These are phyloP conservation scores for Cyaniris semiargus DNA, from an alignment of 2,888 invertebrate species.

Conservation along the genomic window DNA sequence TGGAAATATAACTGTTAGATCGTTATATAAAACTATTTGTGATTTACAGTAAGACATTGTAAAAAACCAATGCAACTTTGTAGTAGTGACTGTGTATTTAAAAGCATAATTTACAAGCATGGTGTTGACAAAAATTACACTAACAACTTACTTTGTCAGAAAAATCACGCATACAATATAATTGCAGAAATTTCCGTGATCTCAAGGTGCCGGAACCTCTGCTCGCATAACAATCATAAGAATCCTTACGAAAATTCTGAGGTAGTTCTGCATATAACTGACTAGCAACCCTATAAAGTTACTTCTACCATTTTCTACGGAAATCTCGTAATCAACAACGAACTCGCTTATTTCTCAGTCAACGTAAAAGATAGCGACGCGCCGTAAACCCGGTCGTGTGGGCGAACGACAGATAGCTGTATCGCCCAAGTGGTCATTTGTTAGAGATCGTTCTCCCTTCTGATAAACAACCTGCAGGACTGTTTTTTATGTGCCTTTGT, in stretches of 20 bases:
- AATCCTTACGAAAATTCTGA: background rate
- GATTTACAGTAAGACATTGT: background rate
- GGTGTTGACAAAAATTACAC: too few relatives aligned
- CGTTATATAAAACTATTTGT: background rate
- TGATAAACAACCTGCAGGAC: slow-evolving; percentile 51
- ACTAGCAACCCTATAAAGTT: background rate
- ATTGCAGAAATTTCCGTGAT: background rate
- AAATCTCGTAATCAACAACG: slow-evolving; percentile 1
- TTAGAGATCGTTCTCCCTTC: slow-evolving; percentile 57
- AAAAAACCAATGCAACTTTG: background rate
- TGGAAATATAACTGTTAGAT: background rate
- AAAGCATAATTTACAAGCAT: too few relatives aligned
- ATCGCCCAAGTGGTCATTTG: slow-evolving; percentile 72
- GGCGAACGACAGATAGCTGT: slow-evolving; percentile 67
- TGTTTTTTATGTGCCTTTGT: slow-evolving; percentile 17
- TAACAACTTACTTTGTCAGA: background rate
- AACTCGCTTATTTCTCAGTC: slow-evolving; percentile 44
- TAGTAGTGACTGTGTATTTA: background rate
- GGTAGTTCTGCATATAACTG: background rate
- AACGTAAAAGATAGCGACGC: slow-evolving; percentile 67
- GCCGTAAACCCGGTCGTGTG: slow-evolving; percentile 67
- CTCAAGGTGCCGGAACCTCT: too few relatives aligned
- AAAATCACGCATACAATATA: background rate
- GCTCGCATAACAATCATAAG: too few relatives aligned
- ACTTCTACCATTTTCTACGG: background rate